phyloP scores from a whole-genome alignment of 2,888 invertebrate species.

The Coelinius sp. region DNA sequence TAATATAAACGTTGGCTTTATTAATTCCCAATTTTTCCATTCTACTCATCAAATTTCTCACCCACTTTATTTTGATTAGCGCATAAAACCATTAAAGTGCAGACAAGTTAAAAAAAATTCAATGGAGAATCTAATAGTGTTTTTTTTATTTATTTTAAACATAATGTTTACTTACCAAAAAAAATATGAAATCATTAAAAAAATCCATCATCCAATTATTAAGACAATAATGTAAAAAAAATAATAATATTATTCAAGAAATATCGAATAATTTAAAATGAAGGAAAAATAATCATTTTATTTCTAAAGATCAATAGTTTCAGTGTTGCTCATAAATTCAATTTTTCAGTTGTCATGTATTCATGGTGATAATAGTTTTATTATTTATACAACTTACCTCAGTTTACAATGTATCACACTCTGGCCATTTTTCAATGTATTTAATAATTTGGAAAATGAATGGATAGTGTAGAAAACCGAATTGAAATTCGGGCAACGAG shows the following conservation, averaged over 20 bases:
- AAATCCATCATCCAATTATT: not conserved
- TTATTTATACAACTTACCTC: not conserved
- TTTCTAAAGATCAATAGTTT: too few relatives aligned
- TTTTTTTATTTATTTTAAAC: too few relatives aligned
- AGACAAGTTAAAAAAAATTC: not conserved
- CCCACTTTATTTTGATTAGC: too few relatives aligned
- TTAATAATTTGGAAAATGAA: not conserved
- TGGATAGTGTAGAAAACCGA: not conserved
- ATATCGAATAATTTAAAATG: not conserved
- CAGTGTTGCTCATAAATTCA: not conserved
- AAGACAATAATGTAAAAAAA: not conserved
- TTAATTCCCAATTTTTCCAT: not conserved
- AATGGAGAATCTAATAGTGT: not conserved
- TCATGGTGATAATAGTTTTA: not conserved
- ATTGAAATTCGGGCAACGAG: conserved; percentile 44
- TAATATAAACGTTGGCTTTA: not conserved
- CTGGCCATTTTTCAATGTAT: not conserved
- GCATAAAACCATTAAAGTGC: not conserved
- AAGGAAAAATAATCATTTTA: not conserved
- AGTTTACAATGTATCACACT: not conserved
- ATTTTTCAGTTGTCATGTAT: not conserved
- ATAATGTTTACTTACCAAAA: conserved; percentile 12
- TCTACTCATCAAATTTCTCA: not conserved
- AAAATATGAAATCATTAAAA: conserved; percentile 1
- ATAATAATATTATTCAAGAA: not conserved